Base-by-base conservation (phyloP, 2,888 invertebrate species). In the Pinctada fucata region DNA sequence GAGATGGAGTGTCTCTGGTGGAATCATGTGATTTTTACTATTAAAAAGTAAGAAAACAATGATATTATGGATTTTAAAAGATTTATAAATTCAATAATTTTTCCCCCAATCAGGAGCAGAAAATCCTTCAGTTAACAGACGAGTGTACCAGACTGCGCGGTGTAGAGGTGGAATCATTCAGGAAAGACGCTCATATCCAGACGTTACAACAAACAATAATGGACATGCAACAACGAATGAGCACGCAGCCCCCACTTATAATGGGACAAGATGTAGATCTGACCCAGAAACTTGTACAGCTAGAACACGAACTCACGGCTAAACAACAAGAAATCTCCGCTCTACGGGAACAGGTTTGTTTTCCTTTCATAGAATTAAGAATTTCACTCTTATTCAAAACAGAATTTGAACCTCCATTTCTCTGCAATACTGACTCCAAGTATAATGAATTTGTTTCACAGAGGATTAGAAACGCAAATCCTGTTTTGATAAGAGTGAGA, bases 171-270 rank as follows among this genome's bases (percentile, higher is more conserved):
- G 91, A 92, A 49, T 83, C 87, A 0, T 79, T 83, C 64, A 85
- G 88, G 31, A 91, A 91, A 76, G 91, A 91, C 63, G 89, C 90
- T 63, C 83, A 88, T 13, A 82, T 91, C 16, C 88, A 89, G 45
- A 87, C 89, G 65, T 79, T 90, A 70, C 87, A 88, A 65, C 86
- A 88, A 50, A 86, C 90, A 71, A 82, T 90, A 8, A 78, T 80
- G 31, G 87, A 86, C 31, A 76, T 89, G 8, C 87, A 84, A 77
- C 82, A 80, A 48, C 64, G 79, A n/a, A 31, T 82, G 4, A 69
- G 69, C 1, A 63, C 70, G 8, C 81, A 79, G 65, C 81, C 79
- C 13, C 85, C 84, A 1, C 45, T 84, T n/a, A 77, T 86, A 8
- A 83, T 85, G 78, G 84, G 86, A 2, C 83, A 78, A 2, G 91